Evolutionary conservation across 2,797 vertebrate genomes (phyloP), one percentile per base, ranked within the genome.

Genomic region (Artibeus jamaicensis): DNA sequence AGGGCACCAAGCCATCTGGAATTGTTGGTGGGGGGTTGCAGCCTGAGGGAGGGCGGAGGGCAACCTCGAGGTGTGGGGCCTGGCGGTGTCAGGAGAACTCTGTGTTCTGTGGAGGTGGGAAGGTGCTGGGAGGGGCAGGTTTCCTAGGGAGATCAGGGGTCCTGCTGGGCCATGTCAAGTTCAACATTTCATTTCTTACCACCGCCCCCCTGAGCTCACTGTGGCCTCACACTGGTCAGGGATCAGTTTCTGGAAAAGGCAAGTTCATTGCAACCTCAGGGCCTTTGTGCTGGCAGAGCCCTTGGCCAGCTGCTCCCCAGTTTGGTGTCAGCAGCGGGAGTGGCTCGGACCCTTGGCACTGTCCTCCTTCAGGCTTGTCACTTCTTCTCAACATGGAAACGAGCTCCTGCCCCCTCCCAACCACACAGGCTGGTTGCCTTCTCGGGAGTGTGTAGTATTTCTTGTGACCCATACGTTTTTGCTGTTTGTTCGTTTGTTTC

Each of bases 301-400:
- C 4, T 46, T 14, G 9, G 7, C 2, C 68, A 57, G 21, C 57
- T 32, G 24, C 16, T 29, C 3, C 46, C 10, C 0, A 0, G 0
- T 22, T 9, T 7, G 4, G 12, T 2, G 0, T 0, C 9, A 81
- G 39, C 37, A 26, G 4, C 0, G 18, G 39, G 37, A 59, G 37
- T 29, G 9, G 3, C 37, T 50, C 7, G n/a, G n/a, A n/a, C n/a
- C n/a, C n/a, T n/a, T n/a, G n/a, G n/a, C n/a, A n/a, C n/a, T n/a
- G 65, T 65, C 50, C 68, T 44, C 67, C 7, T 37, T 53, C 50
- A n/a, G 34, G 2, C 59, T 3, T 1, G 29, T 46, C 70, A 46
- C 29, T 34, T 57, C 18, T 46, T 50, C 14, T 1, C 15, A 0
- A 0, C 37, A 70, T 34, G 76, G 12, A 68, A 73, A 88, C 67